phyloP scores from a whole-genome alignment of 23 tunicate genomes.

The Aplidium turbinatum region DNA sequence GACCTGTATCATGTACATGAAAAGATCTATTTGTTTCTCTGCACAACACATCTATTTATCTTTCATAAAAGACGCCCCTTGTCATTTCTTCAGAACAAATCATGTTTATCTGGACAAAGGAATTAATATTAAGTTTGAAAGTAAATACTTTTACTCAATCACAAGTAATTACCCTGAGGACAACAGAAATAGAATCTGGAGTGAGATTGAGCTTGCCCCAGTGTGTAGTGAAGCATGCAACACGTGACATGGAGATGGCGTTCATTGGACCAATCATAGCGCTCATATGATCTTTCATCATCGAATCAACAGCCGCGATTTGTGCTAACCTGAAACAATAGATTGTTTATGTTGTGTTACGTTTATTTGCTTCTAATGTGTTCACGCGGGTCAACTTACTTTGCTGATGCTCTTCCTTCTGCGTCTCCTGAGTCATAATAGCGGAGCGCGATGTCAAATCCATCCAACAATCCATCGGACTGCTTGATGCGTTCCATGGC shows the following conservation, averaged over 20 bases:
- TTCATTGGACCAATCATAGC: constrained; percentile 79
- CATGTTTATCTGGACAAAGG: not conserved
- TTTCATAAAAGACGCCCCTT: no score
- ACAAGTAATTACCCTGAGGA: constrained; percentile 54
- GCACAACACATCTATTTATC: no score
- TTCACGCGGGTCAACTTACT: constrained; percentile 16
- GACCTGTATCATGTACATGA: no score
- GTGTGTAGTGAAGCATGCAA: constrained; percentile 63
- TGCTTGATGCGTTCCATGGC: constrained; percentile 53
- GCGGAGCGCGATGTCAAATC: constrained; percentile 42
- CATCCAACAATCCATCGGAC: constrained; percentile 32
- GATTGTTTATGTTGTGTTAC: not conserved
- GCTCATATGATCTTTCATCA: constrained; percentile 64
- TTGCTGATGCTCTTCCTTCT: constrained; percentile 59
- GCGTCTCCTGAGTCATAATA: constrained; percentile 63
- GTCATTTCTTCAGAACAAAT: no score
- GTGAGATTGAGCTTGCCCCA: constrained; percentile 67
- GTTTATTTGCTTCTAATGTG: not conserved
- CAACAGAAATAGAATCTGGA: constrained; percentile 54
- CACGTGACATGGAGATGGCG: constrained; percentile 61
- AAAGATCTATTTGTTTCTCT: no score
- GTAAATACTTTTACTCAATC: not conserved
- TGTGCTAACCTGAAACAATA: constrained; percentile 53
- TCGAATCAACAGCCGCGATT: constrained; percentile 77
- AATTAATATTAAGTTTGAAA: not conserved